Conservation (phyloP, 1,140 invertebrate species). For the Carcinoscorpius rotundicauda region DNA sequence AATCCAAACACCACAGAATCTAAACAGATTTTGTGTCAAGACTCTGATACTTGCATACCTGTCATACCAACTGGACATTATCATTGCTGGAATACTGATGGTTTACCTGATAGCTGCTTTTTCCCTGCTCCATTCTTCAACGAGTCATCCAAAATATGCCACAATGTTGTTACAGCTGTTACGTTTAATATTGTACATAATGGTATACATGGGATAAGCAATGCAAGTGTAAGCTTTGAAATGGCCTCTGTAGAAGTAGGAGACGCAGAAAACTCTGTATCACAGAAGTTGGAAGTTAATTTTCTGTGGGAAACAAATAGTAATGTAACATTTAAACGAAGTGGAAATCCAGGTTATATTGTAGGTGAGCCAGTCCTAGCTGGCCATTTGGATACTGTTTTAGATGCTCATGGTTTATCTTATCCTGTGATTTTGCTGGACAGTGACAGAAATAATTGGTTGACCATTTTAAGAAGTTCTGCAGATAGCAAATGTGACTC, state of each 20-base stretch:
- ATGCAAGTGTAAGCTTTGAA: background rate
- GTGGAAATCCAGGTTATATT: slow-evolving; percentile 56
- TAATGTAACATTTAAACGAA: slow-evolving; percentile 28
- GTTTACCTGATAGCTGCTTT: too few relatives aligned
- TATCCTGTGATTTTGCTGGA: background rate
- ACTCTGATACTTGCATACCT: too few relatives aligned
- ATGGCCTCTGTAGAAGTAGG: background rate
- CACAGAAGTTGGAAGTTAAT: slow-evolving; percentile 5
- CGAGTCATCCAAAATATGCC: background rate
- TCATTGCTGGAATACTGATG: too few relatives aligned
- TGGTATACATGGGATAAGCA: slow-evolving; percentile 7
- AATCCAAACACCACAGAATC: too few relatives aligned
- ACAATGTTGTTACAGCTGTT: slow-evolving; percentile 6
- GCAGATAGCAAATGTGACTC: background rate
- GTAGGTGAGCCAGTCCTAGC: slow-evolving; percentile 47
- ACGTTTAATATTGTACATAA: slow-evolving; percentile 8
- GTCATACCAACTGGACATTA: too few relatives aligned
- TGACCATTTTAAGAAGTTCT: slow-evolving; percentile 4
- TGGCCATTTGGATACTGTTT: slow-evolving; percentile 26
- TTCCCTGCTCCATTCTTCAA: too few relatives aligned
- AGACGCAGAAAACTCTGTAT: background rate
- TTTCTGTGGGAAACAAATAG: slow-evolving; percentile 10
- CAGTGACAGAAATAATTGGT: background rate
- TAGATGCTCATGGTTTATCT: too few relatives aligned
- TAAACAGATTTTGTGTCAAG: too few relatives aligned